Base-by-base conservation (phyloP, 2,113 vertebrate genomes). In the Orcinus orca region DNA sequence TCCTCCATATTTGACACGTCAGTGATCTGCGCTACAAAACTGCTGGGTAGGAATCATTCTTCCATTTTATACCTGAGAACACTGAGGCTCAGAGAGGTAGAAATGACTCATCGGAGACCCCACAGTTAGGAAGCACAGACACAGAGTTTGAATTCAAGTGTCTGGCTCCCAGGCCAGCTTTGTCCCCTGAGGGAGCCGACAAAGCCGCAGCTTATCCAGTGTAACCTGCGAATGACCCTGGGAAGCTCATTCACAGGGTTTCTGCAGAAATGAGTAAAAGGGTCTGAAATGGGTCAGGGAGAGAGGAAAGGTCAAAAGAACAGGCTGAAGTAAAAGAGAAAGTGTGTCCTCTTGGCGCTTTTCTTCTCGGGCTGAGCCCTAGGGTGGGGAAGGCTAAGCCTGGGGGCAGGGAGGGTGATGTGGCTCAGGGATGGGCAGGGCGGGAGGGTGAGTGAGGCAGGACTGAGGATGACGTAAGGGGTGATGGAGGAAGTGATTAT, bases 401-500 rank as follows among this genome's bases (percentile, higher is more conserved):
- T 7, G 77, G 18, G n/a, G 85, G 33, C 26, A 13, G 41, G 70
- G 76, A 20, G 13, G 29, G 11, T 88, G 88, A 84, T 7, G 53
- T 11, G 63, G 92, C n/a, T 74, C 1, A 6, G 88, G 93, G 94
- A 77, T 17, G 25, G 81, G 70, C 74, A 26, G 92, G 90, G 84
- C 1, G 12, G 74, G 85, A 50, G 41, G 36, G 77, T 4, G 77
- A 36, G 74, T 92, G 97, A 88, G 38, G 93, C 67, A 92, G 76
- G 50, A 44, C 53, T 58, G 85, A 81, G 62, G 55, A 15, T 97
- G 96, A 97, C 29, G 13, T 58, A 47, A 77, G 92, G 23, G 17
- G 13, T 85, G 70, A 79, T 36, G 62, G 70, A 94, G 96, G 96
- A 97, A 98, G 95, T 93, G 88, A 96, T 88, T 81, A 53, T 41